Percentiles rank a stretch among this genome's conserved stretches.
Evolutionary conservation across 2,888 invertebrate species (phyloP).

Genomic region (Pachydiplax longipennis): DNA sequence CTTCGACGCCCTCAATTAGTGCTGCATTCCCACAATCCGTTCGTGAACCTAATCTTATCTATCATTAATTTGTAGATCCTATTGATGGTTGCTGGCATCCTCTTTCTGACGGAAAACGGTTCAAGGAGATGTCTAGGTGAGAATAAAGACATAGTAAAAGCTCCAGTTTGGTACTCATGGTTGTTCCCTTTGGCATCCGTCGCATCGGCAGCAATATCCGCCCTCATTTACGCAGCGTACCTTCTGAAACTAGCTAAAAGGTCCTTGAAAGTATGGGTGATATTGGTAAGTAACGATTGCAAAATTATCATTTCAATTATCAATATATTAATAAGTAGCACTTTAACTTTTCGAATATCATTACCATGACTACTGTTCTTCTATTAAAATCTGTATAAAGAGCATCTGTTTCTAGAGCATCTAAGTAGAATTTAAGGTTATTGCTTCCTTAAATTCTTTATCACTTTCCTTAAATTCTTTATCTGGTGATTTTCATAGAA

Average conservation of each 20-base stretch:
- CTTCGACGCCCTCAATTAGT: too few species aligned
- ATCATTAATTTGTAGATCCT: background rate
- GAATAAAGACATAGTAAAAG: background rate
- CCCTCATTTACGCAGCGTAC: background rate
- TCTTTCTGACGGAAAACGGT: background rate
- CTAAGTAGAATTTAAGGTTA: too few species aligned
- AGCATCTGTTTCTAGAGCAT: too few species aligned
- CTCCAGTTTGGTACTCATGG: background rate
- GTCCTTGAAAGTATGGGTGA: background rate
- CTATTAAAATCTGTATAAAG: too few species aligned
- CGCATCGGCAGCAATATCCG: background rate
- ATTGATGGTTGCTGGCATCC: background rate
- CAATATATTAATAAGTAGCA: background rate
- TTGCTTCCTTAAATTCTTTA: too few species aligned
- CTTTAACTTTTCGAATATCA: too few species aligned
- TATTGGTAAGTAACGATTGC: background rate
- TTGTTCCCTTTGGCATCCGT: background rate
- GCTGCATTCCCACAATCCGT: too few species aligned
- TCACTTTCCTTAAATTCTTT: too few species aligned
- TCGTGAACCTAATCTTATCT: background rate
- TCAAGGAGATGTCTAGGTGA: background rate
- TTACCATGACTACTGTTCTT: too few species aligned
- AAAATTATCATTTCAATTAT: background rate
- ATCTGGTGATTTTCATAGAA: too few species aligned
- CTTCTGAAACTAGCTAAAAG: background rate